phyloP scores from a whole-genome alignment of 2,888 invertebrate species.

The Papilio demoleus region DNA sequence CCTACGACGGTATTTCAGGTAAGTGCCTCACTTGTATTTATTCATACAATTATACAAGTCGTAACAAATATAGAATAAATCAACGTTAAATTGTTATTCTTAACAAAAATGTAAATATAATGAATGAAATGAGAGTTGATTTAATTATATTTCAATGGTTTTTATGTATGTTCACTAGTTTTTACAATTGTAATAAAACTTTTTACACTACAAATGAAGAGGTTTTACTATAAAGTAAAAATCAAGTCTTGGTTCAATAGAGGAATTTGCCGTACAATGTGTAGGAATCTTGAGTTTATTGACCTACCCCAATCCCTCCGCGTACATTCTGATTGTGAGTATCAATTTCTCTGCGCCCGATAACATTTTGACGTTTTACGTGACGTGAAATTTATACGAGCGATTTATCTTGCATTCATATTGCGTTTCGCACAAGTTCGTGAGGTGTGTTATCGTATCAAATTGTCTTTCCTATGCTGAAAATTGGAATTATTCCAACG shows the following conservation, averaged over 20 bases:
- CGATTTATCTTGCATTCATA: constrained; percentile 81
- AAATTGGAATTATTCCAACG: constrained; percentile 25
- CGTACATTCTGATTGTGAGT: constrained; percentile 65
- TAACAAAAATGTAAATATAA: not conserved
- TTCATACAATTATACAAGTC: constrained; percentile 3
- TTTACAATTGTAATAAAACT: not conserved
- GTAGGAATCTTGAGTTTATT: constrained; percentile 58
- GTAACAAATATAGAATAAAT: not conserved
- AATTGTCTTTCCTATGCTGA: constrained; percentile 25
- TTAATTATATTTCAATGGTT: not conserved
- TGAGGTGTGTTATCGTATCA: constrained; percentile 74
- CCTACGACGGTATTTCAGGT: constrained; percentile 97
- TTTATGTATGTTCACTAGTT: not conserved
- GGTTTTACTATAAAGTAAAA: not conserved
- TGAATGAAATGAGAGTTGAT: no score
- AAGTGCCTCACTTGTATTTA: constrained; percentile 66
- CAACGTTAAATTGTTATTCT: no score
- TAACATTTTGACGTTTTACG: constrained; percentile 80
- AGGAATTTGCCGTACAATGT: not conserved
- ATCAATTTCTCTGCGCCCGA: constrained; percentile 75
- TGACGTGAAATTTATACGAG: constrained; percentile 80
- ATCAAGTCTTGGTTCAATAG: not conserved
- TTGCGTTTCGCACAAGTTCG: constrained; percentile 75
- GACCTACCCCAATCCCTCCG: constrained; percentile 66
- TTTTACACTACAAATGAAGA: not conserved